These are phyloP conservation scores for Aphis gossypii DNA, from an alignment of 1,140 invertebrate genomes.

Conservation along the genomic window DNA sequence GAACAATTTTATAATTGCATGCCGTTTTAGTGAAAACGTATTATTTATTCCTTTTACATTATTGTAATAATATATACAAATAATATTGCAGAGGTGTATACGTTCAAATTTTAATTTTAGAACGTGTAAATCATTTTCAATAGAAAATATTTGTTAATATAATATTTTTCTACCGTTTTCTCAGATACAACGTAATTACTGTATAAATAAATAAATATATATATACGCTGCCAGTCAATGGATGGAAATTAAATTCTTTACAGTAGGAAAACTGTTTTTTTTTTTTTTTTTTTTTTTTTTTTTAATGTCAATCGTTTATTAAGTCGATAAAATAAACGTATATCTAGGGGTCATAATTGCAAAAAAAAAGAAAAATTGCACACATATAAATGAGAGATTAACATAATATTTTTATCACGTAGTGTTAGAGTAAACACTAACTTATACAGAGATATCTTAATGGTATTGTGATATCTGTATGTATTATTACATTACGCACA, in stretches of 20 bases:
- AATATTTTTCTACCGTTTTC: not conserved
- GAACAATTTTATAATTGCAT: not conserved
- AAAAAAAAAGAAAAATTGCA: too few species aligned
- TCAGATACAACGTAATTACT: not conserved
- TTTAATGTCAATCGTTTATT: not conserved
- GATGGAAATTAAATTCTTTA: not conserved
- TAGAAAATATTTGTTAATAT: too few species aligned
- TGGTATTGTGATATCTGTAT: not conserved
- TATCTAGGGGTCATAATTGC: too few species aligned
- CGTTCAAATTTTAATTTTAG: not conserved
- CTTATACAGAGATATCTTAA: too few species aligned
- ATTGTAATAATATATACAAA: too few species aligned
- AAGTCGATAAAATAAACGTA: not conserved
- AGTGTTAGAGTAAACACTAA: too few species aligned
- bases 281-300: constrained; percentile 16
- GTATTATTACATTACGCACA: not conserved
- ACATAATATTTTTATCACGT: too few species aligned
- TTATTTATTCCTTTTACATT: not conserved
- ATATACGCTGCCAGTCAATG: not conserved
- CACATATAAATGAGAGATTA: too few species aligned
- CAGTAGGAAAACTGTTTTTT: not conserved
- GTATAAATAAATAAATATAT: not conserved
- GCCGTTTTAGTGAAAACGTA: not conserved
- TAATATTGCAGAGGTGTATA: not conserved
- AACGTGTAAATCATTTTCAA: not conserved